Percentiles rank a stretch among this genome's conserved stretches.
phyloP scores from a whole-genome alignment of 2,797 vertebrate genomes.

The Geotrypetes seraphini region DNA sequence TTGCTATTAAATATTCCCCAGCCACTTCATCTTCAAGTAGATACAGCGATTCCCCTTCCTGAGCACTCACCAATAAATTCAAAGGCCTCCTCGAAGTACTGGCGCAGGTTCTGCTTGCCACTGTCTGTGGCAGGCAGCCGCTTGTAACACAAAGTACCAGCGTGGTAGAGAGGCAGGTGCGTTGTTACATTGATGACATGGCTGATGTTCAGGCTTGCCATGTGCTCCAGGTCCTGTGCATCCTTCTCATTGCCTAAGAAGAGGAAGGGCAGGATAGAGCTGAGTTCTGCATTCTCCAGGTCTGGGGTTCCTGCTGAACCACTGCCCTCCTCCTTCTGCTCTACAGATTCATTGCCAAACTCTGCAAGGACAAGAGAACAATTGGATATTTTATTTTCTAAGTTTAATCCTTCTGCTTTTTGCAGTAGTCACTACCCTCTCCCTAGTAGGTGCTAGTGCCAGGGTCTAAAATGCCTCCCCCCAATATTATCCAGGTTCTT shows the following conservation, averaged over 20 bases:
- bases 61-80: conserved; percentile 78
- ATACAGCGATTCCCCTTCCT: no score
- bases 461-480: no score
- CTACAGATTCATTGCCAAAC: not conserved
- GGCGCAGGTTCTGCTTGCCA: conserved; percentile 77
- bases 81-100: conserved; percentile 82
- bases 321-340: not conserved
- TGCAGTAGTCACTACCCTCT: not conserved
- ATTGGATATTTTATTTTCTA: no score
- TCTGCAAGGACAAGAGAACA: not conserved
- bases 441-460: no score
- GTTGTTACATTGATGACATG: conserved; percentile 77
- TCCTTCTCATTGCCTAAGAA: conserved; percentile 74
- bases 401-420: no score
- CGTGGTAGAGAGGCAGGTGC: conserved; percentile 76
- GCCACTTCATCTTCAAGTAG: no score
- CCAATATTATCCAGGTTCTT: no score
- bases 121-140: conserved; percentile 75
- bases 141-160: conserved; percentile 67
- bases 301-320: conserved; percentile 40
- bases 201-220: conserved; percentile 66
- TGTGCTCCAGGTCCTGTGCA: conserved; percentile 66
- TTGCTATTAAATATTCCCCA: no score
- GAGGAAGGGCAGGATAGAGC: conserved; percentile 72
- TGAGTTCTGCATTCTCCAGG: conserved; percentile 71